Base-by-base conservation (phyloP, 2,113 vertebrate genomes). In the Cepphus grylle region DNA sequence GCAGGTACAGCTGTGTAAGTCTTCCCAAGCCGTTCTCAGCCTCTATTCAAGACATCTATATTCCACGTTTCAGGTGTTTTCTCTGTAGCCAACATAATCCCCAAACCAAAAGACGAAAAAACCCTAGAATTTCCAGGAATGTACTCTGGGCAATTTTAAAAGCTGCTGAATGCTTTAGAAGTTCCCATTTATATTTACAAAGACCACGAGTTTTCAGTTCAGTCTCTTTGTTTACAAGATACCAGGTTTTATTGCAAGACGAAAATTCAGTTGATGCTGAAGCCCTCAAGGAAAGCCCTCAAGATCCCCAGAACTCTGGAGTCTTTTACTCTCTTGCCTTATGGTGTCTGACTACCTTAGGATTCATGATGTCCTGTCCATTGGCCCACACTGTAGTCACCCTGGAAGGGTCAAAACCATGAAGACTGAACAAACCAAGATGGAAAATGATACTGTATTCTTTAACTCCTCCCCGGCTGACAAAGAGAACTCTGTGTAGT, bases 1-100 rank as follows among this genome's bases (percentile, higher is more conserved):
- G 50, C 40, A 83, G 12, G 30, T 40, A 59, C 20, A 63, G 38
- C 27, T 2, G 1, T 42, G 6, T 30, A 71, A 29, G 18, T 50
- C 58, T 79, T 50, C 38, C 27, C 56, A 52, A 7, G 20, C 18
- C 32, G 7, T 56, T 69, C 42, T 78, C 47, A 89, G 56, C 22
- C 55, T 58, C 12, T 62, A 42, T 34, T 73, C 25, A 71, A 94
- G 42, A 16, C 11, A 83, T 17, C 25, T n/a, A 5, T 12, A 70
- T 15, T 42, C 34, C 36, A 71, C 0, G 0, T 67, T 93, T 78
- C 65, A 65, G 30, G 20, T 2, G 0, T 42, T 47, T 76, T 26
- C 47, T 80, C 38, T 76, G 62, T 19, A 90, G 66, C n/a, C 47
- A 82, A 79, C 29, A 40, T 17, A 74, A 92, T 52, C 13, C 55